These are phyloP conservation scores for Percopsis omiscomaycus DNA, from an alignment of 2,797 vertebrate species.

Conservation along the genomic window DNA sequence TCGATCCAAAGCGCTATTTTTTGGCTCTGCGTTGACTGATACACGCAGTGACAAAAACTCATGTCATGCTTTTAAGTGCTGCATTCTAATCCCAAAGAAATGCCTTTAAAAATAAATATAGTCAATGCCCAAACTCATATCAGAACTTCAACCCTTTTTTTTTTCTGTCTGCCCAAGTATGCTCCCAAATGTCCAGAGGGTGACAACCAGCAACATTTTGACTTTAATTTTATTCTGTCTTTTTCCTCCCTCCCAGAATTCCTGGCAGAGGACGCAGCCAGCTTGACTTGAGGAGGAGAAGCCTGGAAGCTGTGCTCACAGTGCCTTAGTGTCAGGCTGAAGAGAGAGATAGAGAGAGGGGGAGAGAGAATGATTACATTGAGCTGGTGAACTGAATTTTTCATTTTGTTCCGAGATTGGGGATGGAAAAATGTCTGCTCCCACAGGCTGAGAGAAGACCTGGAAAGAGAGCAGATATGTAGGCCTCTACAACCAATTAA, in stretches of 20 bases:
- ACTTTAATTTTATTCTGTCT: constrained; percentile 42
- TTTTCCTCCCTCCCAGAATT: constrained; percentile 39
- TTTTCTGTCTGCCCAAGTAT: constrained; percentile 49
- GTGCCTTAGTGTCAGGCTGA: constrained; percentile 33
- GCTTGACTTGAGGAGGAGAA: constrained; percentile 1
- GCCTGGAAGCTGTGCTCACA: constrained; percentile 48
- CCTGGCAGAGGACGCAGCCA: constrained; percentile 39
- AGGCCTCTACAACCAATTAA: constrained; percentile 55
- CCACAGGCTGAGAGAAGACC: constrained; percentile 33
- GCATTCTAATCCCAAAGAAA: constrained; percentile 51
- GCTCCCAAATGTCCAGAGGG: constrained; percentile 58
- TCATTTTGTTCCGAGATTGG: constrained; percentile 40
- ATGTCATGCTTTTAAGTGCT: constrained; percentile 28
- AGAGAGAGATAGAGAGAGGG: constrained; percentile 12
- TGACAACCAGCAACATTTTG: constrained; percentile 39
- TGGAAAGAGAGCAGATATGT: constrained; percentile 31
- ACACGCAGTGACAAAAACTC: constrained; percentile 42
- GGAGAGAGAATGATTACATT: constrained; percentile 21
- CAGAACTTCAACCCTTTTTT: constrained; percentile 60
- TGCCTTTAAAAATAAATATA: constrained; percentile 34
- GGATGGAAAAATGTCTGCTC: constrained; percentile 34
- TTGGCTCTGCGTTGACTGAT: constrained; percentile 46
- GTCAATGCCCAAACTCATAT: constrained; percentile 32
- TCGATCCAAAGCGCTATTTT: constrained; percentile 64
- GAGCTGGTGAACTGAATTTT: constrained; percentile 43